Evolutionary conservation across 92 coral and sea anemone genomes (phyloP).

Genomic region (Siderastrea radians): DNA sequence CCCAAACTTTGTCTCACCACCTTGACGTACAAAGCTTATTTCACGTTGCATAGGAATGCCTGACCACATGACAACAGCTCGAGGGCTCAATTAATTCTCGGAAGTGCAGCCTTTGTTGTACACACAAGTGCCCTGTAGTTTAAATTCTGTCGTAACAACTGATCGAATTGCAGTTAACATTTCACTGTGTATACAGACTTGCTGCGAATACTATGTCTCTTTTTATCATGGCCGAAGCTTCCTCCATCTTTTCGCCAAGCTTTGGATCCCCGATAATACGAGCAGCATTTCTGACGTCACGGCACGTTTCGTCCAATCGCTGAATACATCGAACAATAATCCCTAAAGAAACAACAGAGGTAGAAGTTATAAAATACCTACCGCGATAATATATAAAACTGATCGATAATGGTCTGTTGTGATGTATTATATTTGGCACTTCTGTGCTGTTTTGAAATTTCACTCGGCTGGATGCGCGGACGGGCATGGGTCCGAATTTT

Average conservation of each 20-base stretch:
- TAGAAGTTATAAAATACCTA: background rate
- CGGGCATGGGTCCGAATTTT: too few species aligned
- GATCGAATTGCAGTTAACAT: background rate
- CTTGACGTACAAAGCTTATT: too few species aligned
- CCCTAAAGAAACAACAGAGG: constrained; percentile 51
- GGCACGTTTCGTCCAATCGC: constrained; percentile 93
- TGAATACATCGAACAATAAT: constrained; percentile 98
- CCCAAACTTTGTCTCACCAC: too few species aligned
- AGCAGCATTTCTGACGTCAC: constrained; percentile 95
- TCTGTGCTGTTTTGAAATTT: too few species aligned
- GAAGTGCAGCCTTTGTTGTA: too few species aligned
- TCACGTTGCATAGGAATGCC: too few species aligned
- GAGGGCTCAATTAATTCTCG: too few species aligned
- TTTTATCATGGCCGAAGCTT: constrained; percentile 85
- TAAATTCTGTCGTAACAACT: background rate
- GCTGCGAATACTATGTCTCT: constrained; percentile 98
- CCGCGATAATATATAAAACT: background rate
- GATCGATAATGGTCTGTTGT: background rate
- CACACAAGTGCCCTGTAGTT: too few species aligned
- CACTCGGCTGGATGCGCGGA: background rate
- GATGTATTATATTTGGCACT: background rate
- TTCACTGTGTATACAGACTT: constrained; percentile 94
- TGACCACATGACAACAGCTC: too few species aligned
- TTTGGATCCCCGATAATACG: constrained; percentile 92
- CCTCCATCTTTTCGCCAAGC: constrained; percentile 95